Conservation (phyloP, 2,797 vertebrate species). For the Varecia variegata region DNA sequence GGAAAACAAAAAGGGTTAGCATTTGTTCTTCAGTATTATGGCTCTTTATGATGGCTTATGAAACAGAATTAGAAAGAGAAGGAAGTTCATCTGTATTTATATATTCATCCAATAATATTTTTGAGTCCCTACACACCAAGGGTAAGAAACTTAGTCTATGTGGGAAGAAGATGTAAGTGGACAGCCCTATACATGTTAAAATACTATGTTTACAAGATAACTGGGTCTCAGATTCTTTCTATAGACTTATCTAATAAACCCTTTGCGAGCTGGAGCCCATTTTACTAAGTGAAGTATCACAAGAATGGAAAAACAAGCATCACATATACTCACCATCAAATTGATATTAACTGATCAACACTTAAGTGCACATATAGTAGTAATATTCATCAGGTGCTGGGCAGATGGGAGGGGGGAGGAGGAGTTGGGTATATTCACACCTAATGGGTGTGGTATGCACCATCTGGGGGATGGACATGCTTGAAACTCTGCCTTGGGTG, state of each 20-base stretch:
- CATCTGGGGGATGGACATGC: too few species aligned
- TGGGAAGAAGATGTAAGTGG: not conserved
- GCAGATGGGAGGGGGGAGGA: too few species aligned
- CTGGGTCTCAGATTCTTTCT: not conserved
- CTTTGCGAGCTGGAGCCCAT: not conserved
- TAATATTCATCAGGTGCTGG: too few species aligned
- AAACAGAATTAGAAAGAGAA: not conserved
- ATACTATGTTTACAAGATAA: not conserved
- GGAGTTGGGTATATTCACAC: too few species aligned
- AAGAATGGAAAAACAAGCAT: too few species aligned
- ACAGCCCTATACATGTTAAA: not conserved
- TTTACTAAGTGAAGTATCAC: too few species aligned
- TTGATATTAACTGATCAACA: too few species aligned
- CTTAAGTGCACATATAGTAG: too few species aligned
- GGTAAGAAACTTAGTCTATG: not conserved
- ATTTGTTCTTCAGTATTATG: not conserved
- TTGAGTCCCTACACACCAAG: not conserved
- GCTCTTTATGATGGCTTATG: not conserved
- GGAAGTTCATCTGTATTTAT: not conserved
- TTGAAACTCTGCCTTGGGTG: too few species aligned
- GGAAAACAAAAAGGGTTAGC: not conserved
- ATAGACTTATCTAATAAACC: not conserved
- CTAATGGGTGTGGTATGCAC: too few species aligned
- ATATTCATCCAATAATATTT: not conserved
- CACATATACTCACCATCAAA: too few species aligned